These are phyloP conservation scores for Pangasianodon gigas DNA, from an alignment of 2,113 vertebrate species.

Conservation along the genomic window DNA sequence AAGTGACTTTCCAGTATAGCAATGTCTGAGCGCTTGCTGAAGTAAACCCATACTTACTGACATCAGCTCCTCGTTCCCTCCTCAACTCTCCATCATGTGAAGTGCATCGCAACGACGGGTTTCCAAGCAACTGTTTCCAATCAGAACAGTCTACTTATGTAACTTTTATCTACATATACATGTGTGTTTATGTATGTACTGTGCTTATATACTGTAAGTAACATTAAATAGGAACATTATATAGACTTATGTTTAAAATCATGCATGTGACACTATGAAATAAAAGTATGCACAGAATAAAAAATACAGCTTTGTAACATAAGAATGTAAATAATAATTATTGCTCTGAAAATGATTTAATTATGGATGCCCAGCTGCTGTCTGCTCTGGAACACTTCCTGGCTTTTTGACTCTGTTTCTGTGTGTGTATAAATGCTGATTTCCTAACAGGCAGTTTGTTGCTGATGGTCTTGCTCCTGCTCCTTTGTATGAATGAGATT, in stretches of 20 bases:
- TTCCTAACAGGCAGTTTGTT: not conserved
- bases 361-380: not conserved
- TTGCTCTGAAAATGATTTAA: not conserved
- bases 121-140: slow-evolving; percentile 58
- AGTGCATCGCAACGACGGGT: slow-evolving; percentile 50
- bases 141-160: slow-evolving; percentile 31
- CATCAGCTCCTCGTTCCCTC: slow-evolving; percentile 43
- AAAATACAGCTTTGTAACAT: no score
- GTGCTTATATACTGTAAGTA: not conserved
- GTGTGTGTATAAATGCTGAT: not conserved
- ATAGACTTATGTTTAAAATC: not conserved
- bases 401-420: not conserved
- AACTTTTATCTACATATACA: slow-evolving; percentile 11
- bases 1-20: not conserved
- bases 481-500: not conserved
- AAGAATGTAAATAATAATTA: not conserved
- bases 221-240: not conserved
- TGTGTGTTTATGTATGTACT: not conserved
- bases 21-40: slow-evolving; percentile 27
- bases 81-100: slow-evolving; percentile 42
- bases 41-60: slow-evolving; percentile 36
- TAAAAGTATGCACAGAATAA: no score
- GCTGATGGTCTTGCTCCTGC: not conserved
- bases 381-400: not conserved
- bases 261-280: not conserved